Evolutionary conservation across 2,113 vertebrate genomes (phyloP), one percentile per base, ranked within the genome.

Genomic region (Scophthalmus maximus): DNA sequence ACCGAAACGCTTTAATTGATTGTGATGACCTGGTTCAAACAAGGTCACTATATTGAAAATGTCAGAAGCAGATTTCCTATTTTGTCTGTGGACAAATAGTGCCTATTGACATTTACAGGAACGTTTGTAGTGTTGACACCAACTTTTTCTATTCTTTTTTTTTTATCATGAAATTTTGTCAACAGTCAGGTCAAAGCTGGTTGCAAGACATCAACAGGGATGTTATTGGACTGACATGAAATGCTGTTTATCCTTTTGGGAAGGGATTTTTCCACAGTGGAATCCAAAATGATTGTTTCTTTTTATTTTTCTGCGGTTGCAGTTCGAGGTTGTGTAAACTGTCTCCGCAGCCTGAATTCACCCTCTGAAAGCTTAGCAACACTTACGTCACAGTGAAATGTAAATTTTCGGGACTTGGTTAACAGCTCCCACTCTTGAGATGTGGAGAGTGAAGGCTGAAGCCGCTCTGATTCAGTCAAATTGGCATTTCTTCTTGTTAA

Each of bases 391-490:
- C 38, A 68, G 66, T 68, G 36, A 71, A 76, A 76, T 76, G 68
- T 58, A 81, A 80, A 81, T 84, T n/a, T n/a, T 68, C 27, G 44
- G 36, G 73, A 73, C 30, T 70, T 60, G 26, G 25, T 77, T 60
- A 71, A 59, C 79, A 68, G 51, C 77, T 85, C 68, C 71, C 65
- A 59, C 79, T 74, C 61, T 73, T 77, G 23, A 77, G 44, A 57
- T 49, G 40, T 75, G 57, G 6, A 44, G 49, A 64, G 63, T 1
- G 6, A 60, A 36, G 44, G 50, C 67, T 58, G 20, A 47, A 40
- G 44, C 60, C 53, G 18, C 40, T 36, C 65, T 69, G 4, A 72
- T 66, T 56, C 44, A 61, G 65, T 68, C n/a, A 64, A 73, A 79
- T 26, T 55, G 62, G 17, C 60, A 40, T 81, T 73, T 76, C 38